Conservation (phyloP, 2,113 vertebrate genomes). For the Gracilinanus agilis region DNA sequence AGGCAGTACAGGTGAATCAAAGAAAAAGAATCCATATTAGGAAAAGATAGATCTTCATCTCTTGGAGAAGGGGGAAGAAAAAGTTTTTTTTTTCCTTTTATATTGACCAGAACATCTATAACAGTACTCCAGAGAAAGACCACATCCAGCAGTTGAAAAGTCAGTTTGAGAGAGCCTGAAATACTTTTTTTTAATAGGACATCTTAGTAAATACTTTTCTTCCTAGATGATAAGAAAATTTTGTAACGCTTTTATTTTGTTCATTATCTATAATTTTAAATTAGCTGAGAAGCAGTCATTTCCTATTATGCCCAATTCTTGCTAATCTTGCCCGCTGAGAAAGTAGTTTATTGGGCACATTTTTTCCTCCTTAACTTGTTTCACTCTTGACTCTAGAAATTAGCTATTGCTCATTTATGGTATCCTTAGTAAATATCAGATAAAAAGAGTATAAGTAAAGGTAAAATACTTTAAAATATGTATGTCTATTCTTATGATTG, state of each 20-base stretch:
- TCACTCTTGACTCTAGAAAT: slow-evolving; percentile 61
- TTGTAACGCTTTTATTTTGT: slow-evolving; percentile 35
- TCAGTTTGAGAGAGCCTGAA: background rate
- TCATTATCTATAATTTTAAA: background rate
- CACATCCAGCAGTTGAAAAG: background rate
- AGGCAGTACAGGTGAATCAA: background rate
- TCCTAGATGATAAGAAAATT: slow-evolving; percentile 20
- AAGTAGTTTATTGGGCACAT: slow-evolving; percentile 39
- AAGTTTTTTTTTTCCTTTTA: no score
- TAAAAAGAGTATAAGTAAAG: slow-evolving; percentile 56
- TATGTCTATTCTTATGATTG: background rate
- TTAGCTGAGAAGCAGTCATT: background rate
- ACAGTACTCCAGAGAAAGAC: background rate
- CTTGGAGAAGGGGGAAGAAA: background rate
- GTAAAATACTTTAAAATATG: slow-evolving; percentile 45
- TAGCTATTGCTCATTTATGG: slow-evolving; percentile 51
- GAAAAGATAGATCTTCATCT: background rate
- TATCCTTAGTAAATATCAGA: slow-evolving; percentile 45
- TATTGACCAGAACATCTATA: background rate
- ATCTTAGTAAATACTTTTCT: background rate
- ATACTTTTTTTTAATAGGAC: background rate
- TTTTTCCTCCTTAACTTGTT: slow-evolving; percentile 52
- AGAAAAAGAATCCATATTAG: background rate
- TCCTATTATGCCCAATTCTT: slow-evolving; percentile 31
- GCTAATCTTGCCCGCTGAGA: slow-evolving; percentile 8